Percentiles rank a stretch among this genome's conserved stretches.
phyloP scores from a whole-genome alignment of 2,113 vertebrate species.

The Notothenia coriiceps region DNA sequence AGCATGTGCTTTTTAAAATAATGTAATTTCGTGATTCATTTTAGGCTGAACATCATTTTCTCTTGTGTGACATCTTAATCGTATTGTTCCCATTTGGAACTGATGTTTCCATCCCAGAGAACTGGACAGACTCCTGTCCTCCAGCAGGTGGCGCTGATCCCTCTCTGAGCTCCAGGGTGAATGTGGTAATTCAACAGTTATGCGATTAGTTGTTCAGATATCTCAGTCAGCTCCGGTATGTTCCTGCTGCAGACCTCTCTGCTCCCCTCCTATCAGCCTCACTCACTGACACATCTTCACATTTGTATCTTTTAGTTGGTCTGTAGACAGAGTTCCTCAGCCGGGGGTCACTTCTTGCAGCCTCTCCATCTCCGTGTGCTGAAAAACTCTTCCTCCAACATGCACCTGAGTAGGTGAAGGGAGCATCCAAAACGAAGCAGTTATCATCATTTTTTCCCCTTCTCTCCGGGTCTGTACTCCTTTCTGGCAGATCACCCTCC shows the following conservation, averaged over 20 bases:
- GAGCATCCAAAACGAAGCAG: too few relatives aligned
- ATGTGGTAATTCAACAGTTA: conserved; percentile 56
- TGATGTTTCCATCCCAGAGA: neutral
- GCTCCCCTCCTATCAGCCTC: neutral
- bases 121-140: neutral
- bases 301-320: too few relatives aligned
- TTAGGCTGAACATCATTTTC: neutral
- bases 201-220: conserved; percentile 45
- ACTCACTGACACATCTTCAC: too few relatives aligned
- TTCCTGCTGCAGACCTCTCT: conserved; percentile 42
- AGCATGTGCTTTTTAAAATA: neutral
- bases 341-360: too few relatives aligned
- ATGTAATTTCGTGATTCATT: too few relatives aligned
- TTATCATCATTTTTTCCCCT: neutral
- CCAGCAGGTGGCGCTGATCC: conserved; percentile 63
- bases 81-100: neutral
- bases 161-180: conserved; percentile 21
- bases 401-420: neutral
- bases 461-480: conserved; percentile 44
- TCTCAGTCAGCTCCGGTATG: conserved; percentile 31
- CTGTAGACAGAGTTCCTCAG: too few relatives aligned
- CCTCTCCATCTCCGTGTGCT: too few relatives aligned
- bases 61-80: neutral
- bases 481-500: conserved; percentile 58
- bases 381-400: neutral